A percentile compares a stretch with the other conserved stretches of the same genome.
phyloP scores from a whole-genome alignment of 2,888 invertebrate genomes.

The Creontiades dilutus region DNA sequence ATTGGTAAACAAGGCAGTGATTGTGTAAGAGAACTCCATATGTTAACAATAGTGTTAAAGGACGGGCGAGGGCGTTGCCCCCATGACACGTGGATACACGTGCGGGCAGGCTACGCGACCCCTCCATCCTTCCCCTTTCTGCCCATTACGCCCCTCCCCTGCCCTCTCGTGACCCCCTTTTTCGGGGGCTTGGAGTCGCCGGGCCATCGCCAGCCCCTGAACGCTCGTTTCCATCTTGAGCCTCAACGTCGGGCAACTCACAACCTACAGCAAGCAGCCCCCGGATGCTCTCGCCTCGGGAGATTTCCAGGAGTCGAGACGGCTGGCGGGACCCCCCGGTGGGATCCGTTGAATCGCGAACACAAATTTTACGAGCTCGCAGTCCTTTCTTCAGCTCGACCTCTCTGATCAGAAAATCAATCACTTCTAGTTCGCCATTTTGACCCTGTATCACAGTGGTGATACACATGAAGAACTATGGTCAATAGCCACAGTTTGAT shows the following conservation, averaged over 20 bases:
- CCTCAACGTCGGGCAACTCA: slow-evolving; percentile 38
- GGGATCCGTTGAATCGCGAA: not conserved
- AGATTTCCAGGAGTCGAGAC: slow-evolving; percentile 6
- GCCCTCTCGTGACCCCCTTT: slow-evolving; percentile 59
- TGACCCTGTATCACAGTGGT: too few species aligned
- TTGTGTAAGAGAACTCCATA: slow-evolving; percentile 72
- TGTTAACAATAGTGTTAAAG: slow-evolving; percentile 72
- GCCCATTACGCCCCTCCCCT: slow-evolving; percentile 28
- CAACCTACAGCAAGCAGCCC: slow-evolving; percentile 62
- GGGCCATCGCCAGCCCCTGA: slow-evolving; percentile 14
- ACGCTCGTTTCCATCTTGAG: slow-evolving; percentile 55
- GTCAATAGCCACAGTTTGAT: too few species aligned
- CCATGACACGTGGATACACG: slow-evolving; percentile 69
- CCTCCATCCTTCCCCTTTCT: slow-evolving; percentile 51
- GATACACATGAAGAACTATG: too few species aligned
- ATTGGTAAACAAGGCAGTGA: slow-evolving; percentile 72
- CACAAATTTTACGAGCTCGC: not conserved
- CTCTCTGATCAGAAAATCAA: too few species aligned
- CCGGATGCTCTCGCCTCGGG: slow-evolving; percentile 9
- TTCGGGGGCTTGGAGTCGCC: not conserved
- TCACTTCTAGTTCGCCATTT: too few species aligned
- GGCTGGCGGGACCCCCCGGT: slow-evolving; percentile 3
- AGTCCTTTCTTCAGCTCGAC: too few species aligned
- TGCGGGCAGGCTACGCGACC: slow-evolving; percentile 58
- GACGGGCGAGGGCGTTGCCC: slow-evolving; percentile 69